These are phyloP conservation scores for Xestia c-nigrum DNA, from an alignment of 2,888 invertebrate genomes.

Conservation along the genomic window DNA sequence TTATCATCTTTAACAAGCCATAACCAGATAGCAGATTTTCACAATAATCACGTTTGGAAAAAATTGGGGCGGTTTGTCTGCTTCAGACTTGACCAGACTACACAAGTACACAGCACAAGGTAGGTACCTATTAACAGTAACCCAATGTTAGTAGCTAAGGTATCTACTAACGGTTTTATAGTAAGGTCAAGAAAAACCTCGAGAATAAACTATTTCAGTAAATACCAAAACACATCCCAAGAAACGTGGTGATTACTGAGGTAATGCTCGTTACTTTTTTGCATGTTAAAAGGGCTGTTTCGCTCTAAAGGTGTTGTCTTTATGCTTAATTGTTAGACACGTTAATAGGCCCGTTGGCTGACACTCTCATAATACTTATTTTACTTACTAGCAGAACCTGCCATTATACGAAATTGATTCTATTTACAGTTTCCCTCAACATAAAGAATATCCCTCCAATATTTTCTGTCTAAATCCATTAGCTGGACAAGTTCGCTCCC, in stretches of 20 bases:
- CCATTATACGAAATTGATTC: not conserved
- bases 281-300: not conserved
- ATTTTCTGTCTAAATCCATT: constrained; percentile 18
- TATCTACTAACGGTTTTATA: too few relatives aligned
- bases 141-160: not conserved
- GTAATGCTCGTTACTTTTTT: not conserved
- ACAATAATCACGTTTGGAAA: not conserved
- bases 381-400: not conserved
- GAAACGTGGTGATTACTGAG: not conserved
- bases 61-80: not conserved
- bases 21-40: not conserved
- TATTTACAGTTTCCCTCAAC: not conserved
- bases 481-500: constrained; percentile 4
- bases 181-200: not conserved
- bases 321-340: not conserved
- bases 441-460: constrained; percentile 2
- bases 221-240: not conserved
- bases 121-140: not conserved
- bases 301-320: not conserved
- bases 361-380: not conserved
- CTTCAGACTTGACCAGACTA: not conserved
- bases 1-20: constrained; percentile 15
- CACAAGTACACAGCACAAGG: too few relatives aligned
- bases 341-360: not conserved
- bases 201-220: not conserved